Evolutionary conservation across 2,888 invertebrate genomes (phyloP), one percentile per base, ranked within the genome.

Genomic region (Hypomecis atomaria): DNA sequence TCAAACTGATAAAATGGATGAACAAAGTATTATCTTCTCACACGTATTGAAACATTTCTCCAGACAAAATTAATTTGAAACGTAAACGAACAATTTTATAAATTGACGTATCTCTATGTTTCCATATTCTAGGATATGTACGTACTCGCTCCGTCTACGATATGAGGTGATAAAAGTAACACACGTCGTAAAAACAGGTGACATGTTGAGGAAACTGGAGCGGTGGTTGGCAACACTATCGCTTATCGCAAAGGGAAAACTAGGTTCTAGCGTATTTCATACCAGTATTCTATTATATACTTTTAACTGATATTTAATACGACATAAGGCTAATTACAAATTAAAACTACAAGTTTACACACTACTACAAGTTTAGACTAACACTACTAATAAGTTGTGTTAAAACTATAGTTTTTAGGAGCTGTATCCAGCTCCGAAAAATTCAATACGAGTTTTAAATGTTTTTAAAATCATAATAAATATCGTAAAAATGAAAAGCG

Each of bases 81-180:
- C 40, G 23, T 23, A n/a, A 40, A 23, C 8, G 10, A 40, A 3
- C 7, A 40, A 33, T 53, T 5, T 9, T 10, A 23, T 9, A 48
- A 56, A 48, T 36, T 62, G 55, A 34, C 63, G 45, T 64, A 47
- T 55, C 59, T 36, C n/a, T 36, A 36, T 38, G 11, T 36, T 55
- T 54, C 54, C 13, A 34, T 54, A 43, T 40, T 55, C 55, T 45
- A 49, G n/a, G 33, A 7, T 59, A 55, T 38, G 36, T 42, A 52
- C 52, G 10, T 56, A 40, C n/a, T 23, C 23, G 33, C 56, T 10
- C 34, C 50, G 45, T 59, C 44, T 55, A 55, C 55, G 59, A 64
- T 55, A 59, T 57, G 57, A 60, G 56, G 59, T 59, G 66, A 66
- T 66, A 66, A 66, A 59, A 62, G 62, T 66, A 56, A 66, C 66